Evolutionary conservation across 2,113 vertebrate species (phyloP).

Genomic region (Procavia capensis): DNA sequence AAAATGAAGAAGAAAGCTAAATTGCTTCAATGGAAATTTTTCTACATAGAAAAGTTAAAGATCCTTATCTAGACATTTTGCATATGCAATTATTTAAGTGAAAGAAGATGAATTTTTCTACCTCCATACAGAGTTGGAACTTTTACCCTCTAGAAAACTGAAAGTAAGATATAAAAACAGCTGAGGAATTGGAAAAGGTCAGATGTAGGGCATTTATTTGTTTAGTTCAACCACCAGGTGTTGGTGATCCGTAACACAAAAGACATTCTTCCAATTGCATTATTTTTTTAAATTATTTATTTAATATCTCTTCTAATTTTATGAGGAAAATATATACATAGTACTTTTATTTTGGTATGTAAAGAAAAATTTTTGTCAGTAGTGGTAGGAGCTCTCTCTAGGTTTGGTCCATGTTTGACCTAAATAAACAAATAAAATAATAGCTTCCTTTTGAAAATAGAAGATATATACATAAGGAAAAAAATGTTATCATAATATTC

Average conservation of each 20-base stretch:
- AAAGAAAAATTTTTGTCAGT: background rate
- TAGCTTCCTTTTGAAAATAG: background rate
- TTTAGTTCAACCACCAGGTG: background rate
- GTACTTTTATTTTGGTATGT: background rate
- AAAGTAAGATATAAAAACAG: background rate
- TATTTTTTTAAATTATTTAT: background rate
- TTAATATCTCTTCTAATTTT: background rate
- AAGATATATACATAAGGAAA: background rate
- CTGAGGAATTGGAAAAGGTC: background rate
- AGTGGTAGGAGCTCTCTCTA: background rate
- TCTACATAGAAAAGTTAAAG: background rate
- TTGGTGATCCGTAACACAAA: background rate
- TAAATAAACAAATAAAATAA: background rate
- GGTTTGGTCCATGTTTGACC: background rate
- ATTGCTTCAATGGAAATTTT: background rate
- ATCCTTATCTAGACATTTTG: background rate
- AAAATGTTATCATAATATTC: background rate
- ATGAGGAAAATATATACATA: background rate
- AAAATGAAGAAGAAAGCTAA: constrained; percentile 3
- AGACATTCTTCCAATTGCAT: background rate
- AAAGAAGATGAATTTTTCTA: background rate
- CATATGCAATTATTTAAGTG: background rate
- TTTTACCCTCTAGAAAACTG: background rate
- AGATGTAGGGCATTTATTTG: background rate
- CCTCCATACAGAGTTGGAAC: background rate